Percentiles rank a stretch among this genome's conserved stretches.
phyloP scores from a whole-genome alignment of 2,888 invertebrate species.

The Craniophora ligustri region DNA sequence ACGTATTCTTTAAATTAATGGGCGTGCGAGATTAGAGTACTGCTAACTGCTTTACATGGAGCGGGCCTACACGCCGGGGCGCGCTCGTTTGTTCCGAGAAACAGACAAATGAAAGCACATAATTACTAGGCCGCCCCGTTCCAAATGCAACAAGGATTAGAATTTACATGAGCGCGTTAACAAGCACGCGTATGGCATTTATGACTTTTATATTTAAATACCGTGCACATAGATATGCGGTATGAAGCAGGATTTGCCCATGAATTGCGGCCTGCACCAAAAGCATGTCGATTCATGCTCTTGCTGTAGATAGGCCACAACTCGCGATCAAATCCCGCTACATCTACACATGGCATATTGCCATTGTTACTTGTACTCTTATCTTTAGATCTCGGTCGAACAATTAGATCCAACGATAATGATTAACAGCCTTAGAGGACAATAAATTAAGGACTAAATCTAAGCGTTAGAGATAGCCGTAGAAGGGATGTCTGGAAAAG shows the following conservation, averaged over 20 bases:
- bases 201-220: slow-evolving; percentile 84
- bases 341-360: slow-evolving; percentile 32
- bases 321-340: too few relatives aligned
- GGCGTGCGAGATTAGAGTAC: slow-evolving; percentile 86
- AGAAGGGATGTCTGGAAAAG: slow-evolving; percentile 4
- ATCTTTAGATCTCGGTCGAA: slow-evolving; percentile 38
- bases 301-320: too few relatives aligned
- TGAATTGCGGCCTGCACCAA: slow-evolving; percentile 15
- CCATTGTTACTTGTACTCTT: slow-evolving; percentile 37
- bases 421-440: slow-evolving; percentile 45
- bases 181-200: slow-evolving; percentile 86
- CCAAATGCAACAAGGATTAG: slow-evolving; percentile 87
- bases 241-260: slow-evolving; percentile 56
- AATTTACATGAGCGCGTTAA: slow-evolving; percentile 86
- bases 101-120: slow-evolving; percentile 88
- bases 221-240: slow-evolving; percentile 49
- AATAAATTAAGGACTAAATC: slow-evolving; percentile 36
- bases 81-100: slow-evolving; percentile 85
- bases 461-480: slow-evolving; percentile 26
- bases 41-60: slow-evolving; percentile 88
- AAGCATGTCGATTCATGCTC: too few relatives aligned
- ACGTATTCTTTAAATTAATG: slow-evolving; percentile 89
- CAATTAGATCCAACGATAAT: slow-evolving; percentile 47
- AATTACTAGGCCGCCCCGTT: slow-evolving; percentile 87
- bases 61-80: slow-evolving; percentile 80